A percentile compares a stretch with the other conserved stretches of the same genome.
phyloP scores from a whole-genome alignment of 2,888 invertebrate species.

The Abrostola tripartita region DNA sequence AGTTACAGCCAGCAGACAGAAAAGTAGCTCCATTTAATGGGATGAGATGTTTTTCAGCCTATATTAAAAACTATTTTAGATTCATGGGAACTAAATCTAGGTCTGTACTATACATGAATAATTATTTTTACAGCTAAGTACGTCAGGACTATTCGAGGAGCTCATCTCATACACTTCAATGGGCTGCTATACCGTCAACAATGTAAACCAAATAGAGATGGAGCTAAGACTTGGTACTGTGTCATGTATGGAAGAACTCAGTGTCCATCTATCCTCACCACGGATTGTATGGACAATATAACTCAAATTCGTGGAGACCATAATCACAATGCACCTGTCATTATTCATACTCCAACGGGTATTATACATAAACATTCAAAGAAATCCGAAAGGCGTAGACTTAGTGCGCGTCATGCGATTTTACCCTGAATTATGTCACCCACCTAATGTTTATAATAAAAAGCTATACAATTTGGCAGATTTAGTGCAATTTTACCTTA shows the following conservation, averaged over 20 bases:
- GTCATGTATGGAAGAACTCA: conserved; percentile 62
- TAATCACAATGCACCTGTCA: conserved; percentile 62
- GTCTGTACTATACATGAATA: conserved; percentile 15
- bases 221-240: conserved; percentile 68
- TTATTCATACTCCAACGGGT: conserved; percentile 59
- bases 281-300: conserved; percentile 63
- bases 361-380: conserved; percentile 54
- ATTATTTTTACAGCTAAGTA: conserved; percentile 62
- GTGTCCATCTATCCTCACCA: conserved; percentile 63
- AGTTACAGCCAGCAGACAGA: too few species aligned
- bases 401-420: conserved; percentile 37
- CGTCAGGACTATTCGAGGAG: conserved; percentile 63
- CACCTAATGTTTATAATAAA: background rate
- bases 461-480: too few species aligned
- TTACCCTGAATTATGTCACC: conserved; percentile 21
- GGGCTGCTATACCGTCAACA: conserved; percentile 62
- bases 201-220: conserved; percentile 62
- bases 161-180: conserved; percentile 62
- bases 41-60: too few species aligned
- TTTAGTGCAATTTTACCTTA: too few species aligned
- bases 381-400: conserved; percentile 15
- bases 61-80: too few species aligned
- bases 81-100: too few species aligned
- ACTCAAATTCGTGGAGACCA: conserved; percentile 64
- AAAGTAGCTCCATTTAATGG: too few species aligned